Base-by-base conservation (phyloP, 2,888 invertebrate genomes). In the Lepidocyrtoides sp. region DNA sequence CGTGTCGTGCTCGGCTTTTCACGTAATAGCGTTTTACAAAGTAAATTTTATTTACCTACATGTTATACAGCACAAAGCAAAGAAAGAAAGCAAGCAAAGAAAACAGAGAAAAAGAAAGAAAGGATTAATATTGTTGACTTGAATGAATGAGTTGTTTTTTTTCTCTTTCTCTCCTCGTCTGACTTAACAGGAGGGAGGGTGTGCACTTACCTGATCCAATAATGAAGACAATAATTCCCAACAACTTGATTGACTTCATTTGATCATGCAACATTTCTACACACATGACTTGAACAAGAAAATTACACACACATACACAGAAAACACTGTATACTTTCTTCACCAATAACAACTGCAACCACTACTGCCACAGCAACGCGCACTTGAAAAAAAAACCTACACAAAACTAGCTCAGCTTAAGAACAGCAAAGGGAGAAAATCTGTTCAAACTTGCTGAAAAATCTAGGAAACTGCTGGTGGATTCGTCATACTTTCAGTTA, bases 161-260 rank as follows among this genome's bases (percentile, higher is more conserved):
- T 5, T 57, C 20, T 57, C 57, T 20, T 10, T 20, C 57, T 41
- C 41, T 41, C 41, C 10, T 10, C 10, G 5, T 41, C 41, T 41
- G 10, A 7, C 41, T n/a, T n/a, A n/a, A n/a, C 41, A 32, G 20
- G 63, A 83, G 77, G 48, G 75, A 91, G 86, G 79, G 85, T 88
- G 83, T 88, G 77, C 81, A 85, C 93, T 93, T 93, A 93, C 93
- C 93, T 91, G 93, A 92, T 91, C 93, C 93, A 91, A 93, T 92
- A 89, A 93, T 93, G 91, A 91, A 93, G 89, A 93, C 89, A 91
- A 93, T 91, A 85, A 93, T 89, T 84, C 87, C 93, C 87, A 92
- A 92, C 90, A 92, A 89, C 91, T 93, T 93, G 92, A 93, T 90
- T 87, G 93, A 93, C 93, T 93, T 93, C 93, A 93, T 93, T 92